Conservation (phyloP, 2,888 invertebrate genomes). For the Muschampia plurimacula region DNA sequence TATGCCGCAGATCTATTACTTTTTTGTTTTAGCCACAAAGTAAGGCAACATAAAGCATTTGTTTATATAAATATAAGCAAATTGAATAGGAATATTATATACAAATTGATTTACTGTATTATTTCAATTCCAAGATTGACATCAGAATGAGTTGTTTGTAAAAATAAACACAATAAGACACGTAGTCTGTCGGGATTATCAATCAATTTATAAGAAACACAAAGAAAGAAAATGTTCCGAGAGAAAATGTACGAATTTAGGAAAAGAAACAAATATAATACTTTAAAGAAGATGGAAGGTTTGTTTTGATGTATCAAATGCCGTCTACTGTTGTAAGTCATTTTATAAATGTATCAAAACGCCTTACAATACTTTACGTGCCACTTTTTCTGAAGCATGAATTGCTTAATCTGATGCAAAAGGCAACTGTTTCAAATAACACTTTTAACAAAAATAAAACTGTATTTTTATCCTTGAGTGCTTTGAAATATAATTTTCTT, state of each 20-base stretch:
- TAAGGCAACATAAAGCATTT: not conserved
- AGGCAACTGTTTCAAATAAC: not conserved
- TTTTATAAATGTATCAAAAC: slow-evolving; percentile 15
- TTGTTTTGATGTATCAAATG: slow-evolving; percentile 18
- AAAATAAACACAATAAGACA: slow-evolving; percentile 17
- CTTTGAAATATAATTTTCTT: no score
- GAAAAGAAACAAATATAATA: slow-evolving; percentile 15
- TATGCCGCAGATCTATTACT: no score
- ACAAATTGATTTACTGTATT: not conserved
- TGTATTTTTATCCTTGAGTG: no score
- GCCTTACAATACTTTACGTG: slow-evolving; percentile 15
- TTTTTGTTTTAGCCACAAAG: no score
- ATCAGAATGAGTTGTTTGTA: not conserved
- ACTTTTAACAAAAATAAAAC: no score
- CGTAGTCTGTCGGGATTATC: slow-evolving; percentile 19
- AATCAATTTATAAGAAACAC: slow-evolving; percentile 22
- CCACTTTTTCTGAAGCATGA: slow-evolving; percentile 5
- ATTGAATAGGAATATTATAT: not conserved
- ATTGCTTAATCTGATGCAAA: not conserved
- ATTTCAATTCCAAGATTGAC: slow-evolving; percentile 1
- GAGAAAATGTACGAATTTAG: slow-evolving; percentile 1
- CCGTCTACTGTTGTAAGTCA: not conserved
- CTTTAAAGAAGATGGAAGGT: slow-evolving; percentile 23
- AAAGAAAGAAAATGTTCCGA: slow-evolving; percentile 8
- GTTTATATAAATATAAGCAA: not conserved